phyloP scores from a whole-genome alignment of 2,888 invertebrate genomes.

The Mesorhabditis sp. region DNA sequence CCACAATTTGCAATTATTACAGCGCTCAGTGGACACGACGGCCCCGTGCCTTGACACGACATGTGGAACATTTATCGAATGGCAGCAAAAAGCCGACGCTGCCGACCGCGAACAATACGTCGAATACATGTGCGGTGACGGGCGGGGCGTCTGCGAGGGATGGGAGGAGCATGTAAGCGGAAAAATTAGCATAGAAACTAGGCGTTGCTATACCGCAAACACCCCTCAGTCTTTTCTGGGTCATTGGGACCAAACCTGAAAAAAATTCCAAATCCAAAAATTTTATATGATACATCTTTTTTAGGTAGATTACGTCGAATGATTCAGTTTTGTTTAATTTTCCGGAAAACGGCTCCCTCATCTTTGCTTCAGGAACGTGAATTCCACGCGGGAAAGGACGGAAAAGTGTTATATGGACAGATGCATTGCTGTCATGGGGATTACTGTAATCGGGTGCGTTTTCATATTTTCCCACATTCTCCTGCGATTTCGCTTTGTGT shows the following conservation, averaged over 20 bases:
- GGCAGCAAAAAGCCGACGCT: background rate
- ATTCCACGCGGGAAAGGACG: background rate
- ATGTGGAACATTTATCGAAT: constrained; percentile 1
- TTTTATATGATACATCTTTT: too few species aligned
- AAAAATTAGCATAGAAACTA: too few species aligned
- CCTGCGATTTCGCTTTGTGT: too few species aligned
- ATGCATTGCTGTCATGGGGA: background rate
- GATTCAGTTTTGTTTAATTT: too few species aligned
- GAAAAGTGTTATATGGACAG: background rate
- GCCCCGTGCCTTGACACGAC: background rate
- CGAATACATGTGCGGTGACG: background rate
- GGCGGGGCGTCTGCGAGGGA: background rate
- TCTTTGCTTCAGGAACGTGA: too few species aligned
- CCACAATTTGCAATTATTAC: background rate
- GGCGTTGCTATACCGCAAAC: too few species aligned
- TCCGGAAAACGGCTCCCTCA: too few species aligned
- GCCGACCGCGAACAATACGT: background rate
- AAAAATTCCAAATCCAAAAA: too few species aligned
- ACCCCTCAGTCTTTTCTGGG: too few species aligned
- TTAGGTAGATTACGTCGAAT: too few species aligned
- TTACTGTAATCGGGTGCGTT: background rate
- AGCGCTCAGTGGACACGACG: background rate
- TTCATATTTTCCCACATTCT: too few species aligned
- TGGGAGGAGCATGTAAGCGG: background rate
- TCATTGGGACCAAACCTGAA: too few species aligned